phyloP scores from a whole-genome alignment of 2,797 vertebrate genomes.

The Halcyon badia region DNA sequence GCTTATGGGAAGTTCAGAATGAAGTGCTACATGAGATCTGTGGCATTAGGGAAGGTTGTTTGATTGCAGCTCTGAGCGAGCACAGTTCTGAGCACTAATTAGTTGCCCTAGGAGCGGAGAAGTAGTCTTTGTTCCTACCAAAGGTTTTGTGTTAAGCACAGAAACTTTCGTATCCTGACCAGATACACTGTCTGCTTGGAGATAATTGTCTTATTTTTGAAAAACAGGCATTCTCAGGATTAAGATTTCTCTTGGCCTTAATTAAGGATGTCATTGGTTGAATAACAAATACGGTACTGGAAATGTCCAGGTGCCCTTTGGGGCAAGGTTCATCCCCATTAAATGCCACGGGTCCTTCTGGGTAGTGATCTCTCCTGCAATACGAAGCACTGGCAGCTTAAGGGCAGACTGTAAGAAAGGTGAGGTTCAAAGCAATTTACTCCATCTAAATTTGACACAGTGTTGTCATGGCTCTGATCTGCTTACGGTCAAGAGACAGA shows the following conservation, averaged over 20 bases:
- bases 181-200: neutral
- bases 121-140: neutral
- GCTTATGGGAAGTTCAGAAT: neutral
- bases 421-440: neutral
- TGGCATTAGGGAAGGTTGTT: neutral
- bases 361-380: neutral
- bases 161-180: neutral
- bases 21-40: neutral
- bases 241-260: neutral
- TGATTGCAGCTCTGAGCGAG: conserved; percentile 15
- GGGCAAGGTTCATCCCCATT: neutral
- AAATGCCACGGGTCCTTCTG: neutral
- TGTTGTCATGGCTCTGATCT: neutral
- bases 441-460: neutral
- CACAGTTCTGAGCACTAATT: conserved; percentile 12
- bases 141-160: conserved; percentile 14
- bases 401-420: neutral
- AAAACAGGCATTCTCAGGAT: neutral
- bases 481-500: conserved; percentile 2
- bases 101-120: neutral
- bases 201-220: neutral
- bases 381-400: neutral
- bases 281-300: neutral
- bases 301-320: neutral
- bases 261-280: neutral